Evolutionary conservation across 2,797 vertebrate species (phyloP).

Genomic region (Synaphobranchus kaupii): DNA sequence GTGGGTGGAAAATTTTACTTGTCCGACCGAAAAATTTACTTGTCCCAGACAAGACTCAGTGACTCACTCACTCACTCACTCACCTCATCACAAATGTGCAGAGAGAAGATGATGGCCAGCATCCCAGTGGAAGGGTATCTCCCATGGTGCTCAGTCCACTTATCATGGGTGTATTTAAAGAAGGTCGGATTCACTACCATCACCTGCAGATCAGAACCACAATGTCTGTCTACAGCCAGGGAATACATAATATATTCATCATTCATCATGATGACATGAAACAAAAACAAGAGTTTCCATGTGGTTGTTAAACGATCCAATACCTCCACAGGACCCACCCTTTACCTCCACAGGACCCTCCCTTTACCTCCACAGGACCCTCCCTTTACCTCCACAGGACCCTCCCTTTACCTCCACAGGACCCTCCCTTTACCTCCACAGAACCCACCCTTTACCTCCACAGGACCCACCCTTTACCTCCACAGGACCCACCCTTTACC

Average conservation of each 20-base stretch:
- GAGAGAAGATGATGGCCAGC: constrained; percentile 76
- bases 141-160: constrained; percentile 70
- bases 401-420: background rate
- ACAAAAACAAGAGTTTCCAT: background rate
- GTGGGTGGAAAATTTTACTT: too few species aligned
- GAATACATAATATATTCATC: background rate
- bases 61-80: constrained; percentile 37
- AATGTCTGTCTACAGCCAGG: background rate
- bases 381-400: background rate
- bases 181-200: constrained; percentile 77
- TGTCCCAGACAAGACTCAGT: too few species aligned
- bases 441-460: too few species aligned
- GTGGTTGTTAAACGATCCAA: too few species aligned
- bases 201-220: constrained; percentile 55
- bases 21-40: too few species aligned
- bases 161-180: constrained; percentile 78
- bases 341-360: background rate
- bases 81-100: constrained; percentile 80
- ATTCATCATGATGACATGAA: background rate
- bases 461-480: background rate
- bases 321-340: background rate
- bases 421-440: background rate
- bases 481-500: background rate
- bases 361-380: background rate
- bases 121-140: constrained; percentile 75